A percentile compares a stretch with the other conserved stretches of the same genome.
These are phyloP conservation scores for Malurus alboscapulatus DNA, from an alignment of 2,113 vertebrate genomes.

Conservation along the genomic window DNA sequence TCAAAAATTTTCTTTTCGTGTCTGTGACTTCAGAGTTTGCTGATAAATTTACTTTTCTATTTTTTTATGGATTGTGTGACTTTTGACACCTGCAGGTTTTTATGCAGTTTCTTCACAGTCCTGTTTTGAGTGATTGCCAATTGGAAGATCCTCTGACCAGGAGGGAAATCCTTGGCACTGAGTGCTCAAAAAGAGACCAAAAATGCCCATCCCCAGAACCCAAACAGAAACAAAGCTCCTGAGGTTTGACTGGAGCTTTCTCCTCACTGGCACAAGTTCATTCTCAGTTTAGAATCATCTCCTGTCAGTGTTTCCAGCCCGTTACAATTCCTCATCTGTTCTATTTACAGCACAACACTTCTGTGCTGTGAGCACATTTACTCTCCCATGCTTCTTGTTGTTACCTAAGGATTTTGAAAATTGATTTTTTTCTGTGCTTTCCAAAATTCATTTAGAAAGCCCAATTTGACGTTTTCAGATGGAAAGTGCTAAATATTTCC, in stretches of 20 bases:
- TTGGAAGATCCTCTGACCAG: neutral
- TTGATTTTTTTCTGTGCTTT: neutral
- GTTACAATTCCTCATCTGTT: neutral
- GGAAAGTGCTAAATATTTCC: neutral
- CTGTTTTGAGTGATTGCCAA: slow-evolving; percentile 10
- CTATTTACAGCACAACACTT: neutral
- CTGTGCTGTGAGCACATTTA: accelerated
- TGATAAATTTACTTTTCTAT: neutral
- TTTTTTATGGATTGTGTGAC: neutral
- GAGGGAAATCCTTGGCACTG: neutral
- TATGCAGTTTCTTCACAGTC: neutral
- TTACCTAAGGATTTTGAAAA: neutral
- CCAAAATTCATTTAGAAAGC: neutral
- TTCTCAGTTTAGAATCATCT: neutral
- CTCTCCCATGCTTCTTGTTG: neutral
- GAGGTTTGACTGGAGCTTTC: neutral
- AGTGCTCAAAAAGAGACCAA: neutral
- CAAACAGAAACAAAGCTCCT: neutral
- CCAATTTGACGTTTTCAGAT: neutral
- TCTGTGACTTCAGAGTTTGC: neutral
- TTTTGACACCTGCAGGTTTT: neutral
- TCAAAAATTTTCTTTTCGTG: neutral
- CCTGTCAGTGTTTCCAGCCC: neutral
- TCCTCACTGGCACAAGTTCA: neutral
- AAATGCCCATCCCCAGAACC: neutral